Conservation (phyloP, 2,113 vertebrate species). For the Alaudala cheleensis region DNA sequence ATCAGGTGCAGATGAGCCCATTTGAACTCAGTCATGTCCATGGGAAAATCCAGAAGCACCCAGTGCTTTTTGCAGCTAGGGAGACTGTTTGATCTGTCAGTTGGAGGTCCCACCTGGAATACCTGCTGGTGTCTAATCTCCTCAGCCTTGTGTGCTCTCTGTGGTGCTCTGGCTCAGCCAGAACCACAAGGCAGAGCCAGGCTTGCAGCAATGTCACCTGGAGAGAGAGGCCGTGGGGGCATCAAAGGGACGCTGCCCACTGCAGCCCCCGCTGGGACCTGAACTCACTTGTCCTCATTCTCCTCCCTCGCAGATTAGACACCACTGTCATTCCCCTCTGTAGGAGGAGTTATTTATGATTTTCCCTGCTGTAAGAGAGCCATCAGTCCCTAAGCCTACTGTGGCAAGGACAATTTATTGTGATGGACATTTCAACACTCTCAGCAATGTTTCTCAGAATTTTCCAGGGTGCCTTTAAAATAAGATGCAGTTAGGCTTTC, state of each 20-base stretch:
- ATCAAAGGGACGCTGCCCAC: not conserved
- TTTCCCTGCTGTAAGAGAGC: not conserved
- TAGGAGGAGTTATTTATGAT: not conserved
- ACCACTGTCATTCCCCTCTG: not conserved
- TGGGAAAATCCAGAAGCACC: not conserved
- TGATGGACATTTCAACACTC: not conserved
- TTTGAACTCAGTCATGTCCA: not conserved
- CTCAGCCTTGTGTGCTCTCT: not conserved
- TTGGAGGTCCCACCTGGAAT: not conserved
- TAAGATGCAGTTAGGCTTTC: not conserved
- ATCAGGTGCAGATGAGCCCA: not conserved
- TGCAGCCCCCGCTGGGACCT: rapidly evolving
- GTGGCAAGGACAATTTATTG: not conserved
- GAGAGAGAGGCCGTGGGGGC: rapidly evolving
- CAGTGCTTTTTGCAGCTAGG: not conserved
- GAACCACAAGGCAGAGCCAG: rapidly evolving
- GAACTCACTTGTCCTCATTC: not conserved
- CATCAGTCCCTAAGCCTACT: not conserved
- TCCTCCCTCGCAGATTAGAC: not conserved
- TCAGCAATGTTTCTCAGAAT: not conserved
- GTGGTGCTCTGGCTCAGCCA: rapidly evolving
- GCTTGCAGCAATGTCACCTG: rapidly evolving
- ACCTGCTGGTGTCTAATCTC: not conserved
- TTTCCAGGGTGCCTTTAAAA: not conserved
- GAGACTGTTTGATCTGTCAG: not conserved